These are phyloP conservation scores for Phortica okadai DNA, from an alignment of 2,888 invertebrate species.

Conservation along the genomic window DNA sequence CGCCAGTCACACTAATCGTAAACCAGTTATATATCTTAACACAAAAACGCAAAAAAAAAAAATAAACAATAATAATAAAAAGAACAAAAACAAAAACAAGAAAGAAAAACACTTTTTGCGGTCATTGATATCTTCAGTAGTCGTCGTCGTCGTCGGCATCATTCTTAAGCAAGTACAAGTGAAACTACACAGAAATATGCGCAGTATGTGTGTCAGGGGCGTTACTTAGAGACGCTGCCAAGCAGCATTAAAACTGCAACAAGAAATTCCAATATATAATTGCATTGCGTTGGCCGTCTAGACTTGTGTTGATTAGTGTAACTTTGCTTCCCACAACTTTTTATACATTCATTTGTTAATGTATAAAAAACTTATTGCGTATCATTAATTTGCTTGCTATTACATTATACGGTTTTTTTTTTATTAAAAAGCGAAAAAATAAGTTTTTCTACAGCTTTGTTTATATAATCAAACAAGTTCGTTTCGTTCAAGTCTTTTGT, in stretches of 20 bases:
- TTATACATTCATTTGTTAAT: constrained; percentile 34
- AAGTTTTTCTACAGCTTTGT: no score
- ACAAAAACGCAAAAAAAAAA: no score
- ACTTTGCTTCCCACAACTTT: not conserved
- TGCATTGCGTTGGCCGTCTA: constrained; percentile 5
- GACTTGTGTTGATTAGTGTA: constrained; percentile 31
- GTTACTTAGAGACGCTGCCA: constrained; percentile 39
- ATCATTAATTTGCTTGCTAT: constrained; percentile 19
- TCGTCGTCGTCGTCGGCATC: not conserved
- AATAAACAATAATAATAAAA: not conserved
- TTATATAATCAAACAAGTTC: not conserved
- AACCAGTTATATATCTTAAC: not conserved
- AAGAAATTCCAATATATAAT: not conserved
- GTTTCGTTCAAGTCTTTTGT: not conserved
- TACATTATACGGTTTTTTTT: not conserved
- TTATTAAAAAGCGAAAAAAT: not conserved
- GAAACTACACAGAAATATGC: constrained; percentile 40
- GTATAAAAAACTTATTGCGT: constrained; percentile 49
- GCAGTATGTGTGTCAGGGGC: constrained; percentile 65
- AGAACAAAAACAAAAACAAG: constrained; percentile 3
- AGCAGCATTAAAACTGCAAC: constrained; percentile 34
- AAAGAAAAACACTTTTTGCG: constrained; percentile 35
- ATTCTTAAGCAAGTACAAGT: constrained; percentile 22
- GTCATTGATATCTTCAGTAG: constrained; percentile 32
- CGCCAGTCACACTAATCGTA: not conserved